Evolutionary conservation across 2,113 vertebrate species (phyloP).

Genomic region (Tachycineta bicolor): DNA sequence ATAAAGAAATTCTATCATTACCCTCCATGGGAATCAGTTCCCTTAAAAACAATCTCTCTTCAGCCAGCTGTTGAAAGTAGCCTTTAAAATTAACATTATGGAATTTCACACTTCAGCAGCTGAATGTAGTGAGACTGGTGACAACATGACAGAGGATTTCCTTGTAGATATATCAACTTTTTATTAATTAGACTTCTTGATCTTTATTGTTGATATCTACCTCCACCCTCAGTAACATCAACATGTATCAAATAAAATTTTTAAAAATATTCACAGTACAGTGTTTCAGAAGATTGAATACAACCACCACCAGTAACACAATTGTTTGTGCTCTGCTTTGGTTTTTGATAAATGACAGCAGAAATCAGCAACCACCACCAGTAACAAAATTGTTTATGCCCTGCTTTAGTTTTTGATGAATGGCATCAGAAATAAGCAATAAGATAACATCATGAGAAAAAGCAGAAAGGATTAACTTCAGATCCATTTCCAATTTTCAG

Average conservation of each 20-base stretch:
- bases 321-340: not conserved
- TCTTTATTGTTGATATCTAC: not conserved
- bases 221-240: rapidly evolving
- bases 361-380: not conserved
- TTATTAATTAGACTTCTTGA: not conserved
- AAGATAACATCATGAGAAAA: not conserved
- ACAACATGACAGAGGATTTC: not conserved
- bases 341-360: not conserved
- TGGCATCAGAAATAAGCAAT: not conserved
- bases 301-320: not conserved
- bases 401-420: not conserved
- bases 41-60: not conserved
- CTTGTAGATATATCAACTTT: not conserved
- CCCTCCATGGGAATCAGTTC: not conserved
- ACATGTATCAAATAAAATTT: not conserved
- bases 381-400: not conserved
- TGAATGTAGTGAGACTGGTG: not conserved
- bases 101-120: conserved; percentile 33
- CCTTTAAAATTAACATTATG: not conserved
- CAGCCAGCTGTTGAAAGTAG: not conserved
- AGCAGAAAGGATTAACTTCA: not conserved
- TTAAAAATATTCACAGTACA: not conserved
- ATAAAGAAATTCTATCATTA: not conserved
- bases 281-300: not conserved
- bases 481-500: not conserved